Evolutionary conservation across 2,888 invertebrate genomes (phyloP).

Genomic region (Volucella bombylans): DNA sequence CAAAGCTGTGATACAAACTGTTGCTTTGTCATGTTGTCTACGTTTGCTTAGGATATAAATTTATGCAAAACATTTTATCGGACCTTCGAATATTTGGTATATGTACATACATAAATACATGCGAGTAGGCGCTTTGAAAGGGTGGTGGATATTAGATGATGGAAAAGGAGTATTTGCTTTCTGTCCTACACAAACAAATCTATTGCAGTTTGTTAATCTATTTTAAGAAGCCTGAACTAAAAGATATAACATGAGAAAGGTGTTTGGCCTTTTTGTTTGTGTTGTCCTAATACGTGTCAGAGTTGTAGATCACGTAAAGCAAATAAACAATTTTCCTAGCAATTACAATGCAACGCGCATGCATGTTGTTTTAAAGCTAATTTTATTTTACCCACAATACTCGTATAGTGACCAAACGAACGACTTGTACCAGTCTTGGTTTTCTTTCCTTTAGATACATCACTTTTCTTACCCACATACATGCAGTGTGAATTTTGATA

Average conservation of each 20-base stretch:
- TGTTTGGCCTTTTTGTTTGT: not conserved
- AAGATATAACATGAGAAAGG: slow-evolving; percentile 11
- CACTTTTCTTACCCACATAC: too few relatives aligned
- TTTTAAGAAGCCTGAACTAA: slow-evolving; percentile 24
- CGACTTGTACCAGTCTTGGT: not conserved
- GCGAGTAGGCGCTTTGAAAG: too few relatives aligned
- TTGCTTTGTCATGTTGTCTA: slow-evolving; percentile 28
- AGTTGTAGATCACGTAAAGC: not conserved
- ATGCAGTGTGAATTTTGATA: too few relatives aligned
- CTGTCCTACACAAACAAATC: slow-evolving; percentile 47
- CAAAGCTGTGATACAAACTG: slow-evolving; percentile 13
- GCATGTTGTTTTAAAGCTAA: not conserved
- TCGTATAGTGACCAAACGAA: too few relatives aligned
- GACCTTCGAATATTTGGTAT: slow-evolving; percentile 24
- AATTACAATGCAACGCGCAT: slow-evolving; percentile 3
- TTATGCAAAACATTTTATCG: slow-evolving; percentile 58
- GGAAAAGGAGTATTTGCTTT: slow-evolving; percentile 21
- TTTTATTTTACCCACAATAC: not conserved
- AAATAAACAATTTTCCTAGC: not conserved
- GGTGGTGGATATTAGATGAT: not conserved
- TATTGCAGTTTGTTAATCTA: slow-evolving; percentile 34
- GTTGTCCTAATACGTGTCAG: not conserved
- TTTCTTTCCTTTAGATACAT: not conserved
- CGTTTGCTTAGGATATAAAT: slow-evolving; percentile 57
- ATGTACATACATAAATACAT: not conserved